These are phyloP conservation scores for Cuculus canorus DNA, from an alignment of 2,797 vertebrate genomes.

Conservation along the genomic window DNA sequence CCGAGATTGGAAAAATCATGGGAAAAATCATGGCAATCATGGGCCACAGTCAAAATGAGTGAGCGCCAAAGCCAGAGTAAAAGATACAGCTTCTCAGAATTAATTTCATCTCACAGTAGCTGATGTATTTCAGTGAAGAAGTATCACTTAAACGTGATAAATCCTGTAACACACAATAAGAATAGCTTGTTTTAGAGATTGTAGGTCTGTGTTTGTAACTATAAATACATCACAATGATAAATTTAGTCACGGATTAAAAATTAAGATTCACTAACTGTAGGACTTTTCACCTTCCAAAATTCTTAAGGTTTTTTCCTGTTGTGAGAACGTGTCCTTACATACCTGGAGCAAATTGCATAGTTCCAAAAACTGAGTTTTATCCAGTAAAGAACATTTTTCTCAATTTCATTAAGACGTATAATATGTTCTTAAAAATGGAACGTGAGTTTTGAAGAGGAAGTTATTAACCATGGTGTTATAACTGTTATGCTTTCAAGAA, in stretches of 20 bases:
- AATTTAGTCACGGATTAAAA: not conserved
- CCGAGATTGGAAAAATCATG: not conserved
- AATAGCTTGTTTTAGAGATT: not conserved
- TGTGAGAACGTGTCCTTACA: not conserved
- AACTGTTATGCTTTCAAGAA: not conserved
- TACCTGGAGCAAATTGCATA: not conserved
- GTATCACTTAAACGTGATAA: not conserved
- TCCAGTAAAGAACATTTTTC: constrained; percentile 4
- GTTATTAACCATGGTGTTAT: constrained; percentile 19
- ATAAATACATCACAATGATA: not conserved
- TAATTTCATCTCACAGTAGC: not conserved
- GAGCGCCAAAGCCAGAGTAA: not conserved
- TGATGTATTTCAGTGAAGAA: not conserved
- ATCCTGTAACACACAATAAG: not conserved
- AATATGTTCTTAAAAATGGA: constrained; percentile 40
- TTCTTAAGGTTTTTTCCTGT: not conserved
- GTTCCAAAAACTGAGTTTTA: not conserved
- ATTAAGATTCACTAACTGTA: not conserved
- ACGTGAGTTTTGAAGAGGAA: constrained; percentile 26
- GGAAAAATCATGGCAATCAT: too few species aligned
- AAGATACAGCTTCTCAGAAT: not conserved
- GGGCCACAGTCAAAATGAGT: not conserved
- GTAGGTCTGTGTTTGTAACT: not conserved
- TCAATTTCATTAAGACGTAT: constrained; percentile 19
- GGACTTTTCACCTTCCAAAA: not conserved